These are phyloP conservation scores for Atopsyche davidsoni DNA, from an alignment of 1,140 invertebrate species.

Conservation along the genomic window DNA sequence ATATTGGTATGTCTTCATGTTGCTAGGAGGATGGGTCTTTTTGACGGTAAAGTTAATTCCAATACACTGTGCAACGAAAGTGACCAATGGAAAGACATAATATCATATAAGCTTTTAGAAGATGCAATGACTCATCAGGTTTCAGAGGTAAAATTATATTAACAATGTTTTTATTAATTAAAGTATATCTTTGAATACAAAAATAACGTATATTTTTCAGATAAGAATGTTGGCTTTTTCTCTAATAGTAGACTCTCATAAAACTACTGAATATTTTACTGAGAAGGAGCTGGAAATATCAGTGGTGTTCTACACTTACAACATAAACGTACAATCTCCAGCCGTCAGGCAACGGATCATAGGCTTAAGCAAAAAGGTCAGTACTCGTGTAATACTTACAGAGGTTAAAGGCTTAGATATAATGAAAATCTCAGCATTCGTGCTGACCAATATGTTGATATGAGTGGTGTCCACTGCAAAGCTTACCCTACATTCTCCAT, in stretches of 20 bases:
- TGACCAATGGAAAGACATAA: constrained; percentile 34
- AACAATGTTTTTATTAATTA: constrained; percentile 6
- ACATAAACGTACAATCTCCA: constrained; percentile 65
- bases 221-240: constrained; percentile 54
- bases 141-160: constrained; percentile 34
- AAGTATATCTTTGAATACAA: constrained; percentile 2
- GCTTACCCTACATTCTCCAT: background rate
- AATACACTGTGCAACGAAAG: background rate
- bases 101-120: constrained; percentile 34
- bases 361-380: constrained; percentile 58
- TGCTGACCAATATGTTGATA: too few species aligned
- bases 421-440: background rate
- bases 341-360: constrained; percentile 55
- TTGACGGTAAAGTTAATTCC: constrained; percentile 16
- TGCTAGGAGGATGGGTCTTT: constrained; percentile 32
- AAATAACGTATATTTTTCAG: constrained; percentile 36
- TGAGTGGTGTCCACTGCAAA: too few species aligned
- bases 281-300: constrained; percentile 61
- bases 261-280: constrained; percentile 62
- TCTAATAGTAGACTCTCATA: constrained; percentile 68
- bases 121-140: constrained; percentile 33
- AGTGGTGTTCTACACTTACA: constrained; percentile 59
- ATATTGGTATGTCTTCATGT: constrained; percentile 37
- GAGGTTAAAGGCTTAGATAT: background rate
- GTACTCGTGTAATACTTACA: constrained; percentile 27